Base-by-base conservation (phyloP, 2,797 vertebrate species). In the Phrynocephalus forsythii region DNA sequence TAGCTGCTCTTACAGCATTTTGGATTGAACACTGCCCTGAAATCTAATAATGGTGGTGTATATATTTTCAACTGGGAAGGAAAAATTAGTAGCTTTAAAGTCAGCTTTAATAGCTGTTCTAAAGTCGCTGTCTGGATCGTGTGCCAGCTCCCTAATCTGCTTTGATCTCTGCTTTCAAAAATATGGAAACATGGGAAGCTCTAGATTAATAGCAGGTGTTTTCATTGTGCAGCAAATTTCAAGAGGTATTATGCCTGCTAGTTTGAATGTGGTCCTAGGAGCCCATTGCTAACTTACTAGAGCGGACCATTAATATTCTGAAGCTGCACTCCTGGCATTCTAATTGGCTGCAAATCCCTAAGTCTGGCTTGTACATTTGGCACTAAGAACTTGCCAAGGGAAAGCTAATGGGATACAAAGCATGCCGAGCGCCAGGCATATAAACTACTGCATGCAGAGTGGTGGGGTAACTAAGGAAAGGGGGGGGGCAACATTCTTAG, bases 281-380 rank as follows among this genome's bases (percentile, higher is more conserved):
- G 44, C 0, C 2, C 22, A 30, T 18, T n/a, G 56, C 48, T 84
- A 72, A 72, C 56, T 85, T 20, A 48, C 72, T 0, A 1, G 56
- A 44, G 72, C 33, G 22, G 86, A 87, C 82, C 26, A 85, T 9
- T 22, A 72, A 52, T 72, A 76, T 63, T n/a, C 0, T 0, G 0
- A 78, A 87, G 81, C 71, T 89, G 79, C 89, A 86, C 24, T 33
- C 50, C 87, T 90, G 85, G 52, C 11, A 18, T 26, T 79, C 26
- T 69, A 87, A 90, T 88, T 91, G 82, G 77, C 33, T 90, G 83
- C 82, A 86, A 91, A 10, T 44, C 68, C 89, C 79, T 87, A 0
- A 6, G 13, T 84, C 66, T 78, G 81, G 71, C 66, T 80, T 66
- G 30, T 24, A 86, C 4, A 13, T 87, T 86, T 84, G 87, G 86